Evolutionary conservation across 2,113 vertebrate genomes (phyloP).

Genomic region (Chloroceryle aenea): DNA sequence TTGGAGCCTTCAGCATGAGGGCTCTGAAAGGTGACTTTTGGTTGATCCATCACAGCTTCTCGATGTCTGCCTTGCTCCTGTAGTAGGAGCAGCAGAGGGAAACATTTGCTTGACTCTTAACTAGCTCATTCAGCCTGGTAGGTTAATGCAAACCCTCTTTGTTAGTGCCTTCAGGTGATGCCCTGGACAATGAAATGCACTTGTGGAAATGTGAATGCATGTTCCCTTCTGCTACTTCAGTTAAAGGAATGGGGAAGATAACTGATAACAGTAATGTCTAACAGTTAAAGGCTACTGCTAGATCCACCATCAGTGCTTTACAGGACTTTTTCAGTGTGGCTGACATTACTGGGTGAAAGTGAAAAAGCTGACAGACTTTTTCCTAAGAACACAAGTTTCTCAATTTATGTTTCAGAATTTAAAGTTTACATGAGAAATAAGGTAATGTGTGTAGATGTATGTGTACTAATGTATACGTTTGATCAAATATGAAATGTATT

Average conservation of each 20-base stretch:
- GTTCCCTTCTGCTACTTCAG: neutral
- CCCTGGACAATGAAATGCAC: neutral
- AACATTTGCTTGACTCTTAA: neutral
- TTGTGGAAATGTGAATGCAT: neutral
- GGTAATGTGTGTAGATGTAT: neutral
- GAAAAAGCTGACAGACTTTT: neutral
- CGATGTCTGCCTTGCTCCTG: neutral
- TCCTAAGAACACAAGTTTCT: neutral
- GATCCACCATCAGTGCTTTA: neutral
- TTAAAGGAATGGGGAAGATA: neutral
- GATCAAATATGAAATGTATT: neutral
- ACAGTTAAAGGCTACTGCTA: neutral
- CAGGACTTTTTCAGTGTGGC: neutral
- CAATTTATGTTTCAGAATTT: neutral
- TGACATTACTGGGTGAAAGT: neutral
- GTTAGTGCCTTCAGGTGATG: neutral
- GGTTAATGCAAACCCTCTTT: neutral
- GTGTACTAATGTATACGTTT: neutral
- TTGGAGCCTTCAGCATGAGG: slow-evolving; percentile 23
- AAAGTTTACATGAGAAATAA: neutral
- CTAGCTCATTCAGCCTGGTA: neutral
- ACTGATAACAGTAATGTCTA: neutral
- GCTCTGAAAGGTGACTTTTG: slow-evolving; percentile 53
- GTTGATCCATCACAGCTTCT: neutral
- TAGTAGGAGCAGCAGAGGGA: neutral